Evolutionary conservation across 2,113 vertebrate genomes (phyloP).

Genomic region (Genyomyrus donnyi): DNA sequence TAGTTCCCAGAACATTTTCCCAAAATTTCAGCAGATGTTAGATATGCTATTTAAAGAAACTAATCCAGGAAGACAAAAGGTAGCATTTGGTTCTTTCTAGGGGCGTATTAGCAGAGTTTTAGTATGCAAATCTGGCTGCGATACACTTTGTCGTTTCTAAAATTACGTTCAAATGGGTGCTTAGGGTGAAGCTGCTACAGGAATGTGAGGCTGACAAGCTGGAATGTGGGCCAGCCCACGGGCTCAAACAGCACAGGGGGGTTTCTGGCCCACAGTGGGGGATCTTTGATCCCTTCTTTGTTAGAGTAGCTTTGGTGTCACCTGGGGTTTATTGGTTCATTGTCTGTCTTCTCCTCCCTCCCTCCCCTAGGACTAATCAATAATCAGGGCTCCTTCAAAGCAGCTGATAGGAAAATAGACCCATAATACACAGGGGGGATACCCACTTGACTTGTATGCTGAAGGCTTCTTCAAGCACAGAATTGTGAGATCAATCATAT

Average conservation of each 20-base stretch:
- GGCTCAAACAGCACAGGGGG: background rate
- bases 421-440: background rate
- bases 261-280: background rate
- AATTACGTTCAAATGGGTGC: conserved; percentile 1
- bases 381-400: background rate
- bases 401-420: background rate
- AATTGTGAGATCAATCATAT: background rate
- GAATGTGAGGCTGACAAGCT: background rate
- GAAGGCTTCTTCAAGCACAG: background rate
- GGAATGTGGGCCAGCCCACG: background rate
- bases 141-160: background rate
- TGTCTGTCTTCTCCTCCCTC: background rate
- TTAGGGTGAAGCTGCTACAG: background rate
- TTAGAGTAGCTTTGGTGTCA: background rate
- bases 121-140: background rate
- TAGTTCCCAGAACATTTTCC: background rate
- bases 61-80: background rate
- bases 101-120: background rate
- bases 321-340: background rate
- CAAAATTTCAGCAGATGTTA: background rate
- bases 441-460: background rate
- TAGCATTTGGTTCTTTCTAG: background rate
- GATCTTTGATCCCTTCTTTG: background rate
- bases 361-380: background rate
- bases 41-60: background rate